These are phyloP conservation scores for Scaptomyza pallida DNA, from an alignment of 1,140 invertebrate species.

Conservation along the genomic window DNA sequence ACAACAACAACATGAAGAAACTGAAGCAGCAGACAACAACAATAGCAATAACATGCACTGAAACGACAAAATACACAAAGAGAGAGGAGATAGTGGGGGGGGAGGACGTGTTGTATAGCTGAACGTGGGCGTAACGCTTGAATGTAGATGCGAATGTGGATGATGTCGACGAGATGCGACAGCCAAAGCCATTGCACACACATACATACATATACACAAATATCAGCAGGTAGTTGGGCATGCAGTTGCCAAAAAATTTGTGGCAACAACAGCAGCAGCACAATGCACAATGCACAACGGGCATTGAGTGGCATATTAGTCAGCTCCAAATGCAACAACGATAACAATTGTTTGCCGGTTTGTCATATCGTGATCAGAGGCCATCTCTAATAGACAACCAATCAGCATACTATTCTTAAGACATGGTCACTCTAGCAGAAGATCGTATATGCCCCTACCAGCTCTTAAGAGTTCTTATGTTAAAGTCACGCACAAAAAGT, in stretches of 20 bases:
- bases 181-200: conserved; percentile 73
- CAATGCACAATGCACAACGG: conserved; percentile 28
- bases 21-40: conserved; percentile 18
- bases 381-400: too few species aligned
- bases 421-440: too few species aligned
- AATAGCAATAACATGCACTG: conserved; percentile 36
- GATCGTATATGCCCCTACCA: too few species aligned
- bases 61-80: conserved; percentile 28
- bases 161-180: conserved; percentile 36
- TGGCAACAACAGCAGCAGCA: too few species aligned
- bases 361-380: too few species aligned
- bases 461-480: too few species aligned
- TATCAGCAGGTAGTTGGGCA: conserved; percentile 38
- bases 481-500: too few species aligned
- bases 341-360: not conserved
- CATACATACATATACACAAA: too few species aligned
- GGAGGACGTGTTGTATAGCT: not conserved
- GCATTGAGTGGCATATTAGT: conserved; percentile 24
- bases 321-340: conserved; percentile 22
- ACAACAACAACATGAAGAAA: conserved; percentile 20
- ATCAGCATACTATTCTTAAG: too few species aligned
- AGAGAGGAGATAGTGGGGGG: conserved; percentile 2
- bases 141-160: conserved; percentile 7
- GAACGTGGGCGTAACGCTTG: not conserved
- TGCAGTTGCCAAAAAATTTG: conserved; percentile 34